These are phyloP conservation scores for Hexactinellida sp. DNA, from an alignment of 37 sponge, comb jelly and placozoan species.

Conservation along the genomic window DNA sequence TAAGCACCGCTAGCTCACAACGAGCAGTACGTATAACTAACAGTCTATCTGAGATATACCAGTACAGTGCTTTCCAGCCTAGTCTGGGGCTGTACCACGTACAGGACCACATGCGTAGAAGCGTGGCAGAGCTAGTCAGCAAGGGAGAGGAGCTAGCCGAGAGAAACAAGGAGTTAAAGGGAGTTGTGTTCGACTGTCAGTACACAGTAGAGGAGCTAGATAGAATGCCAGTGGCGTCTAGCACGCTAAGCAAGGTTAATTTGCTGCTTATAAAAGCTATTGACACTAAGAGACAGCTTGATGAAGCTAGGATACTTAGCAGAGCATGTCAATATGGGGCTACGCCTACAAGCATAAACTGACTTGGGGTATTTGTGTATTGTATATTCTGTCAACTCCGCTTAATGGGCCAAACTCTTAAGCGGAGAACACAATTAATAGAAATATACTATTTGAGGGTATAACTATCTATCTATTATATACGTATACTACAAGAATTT, in stretches of 20 bases:
- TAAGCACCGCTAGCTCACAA: background rate
- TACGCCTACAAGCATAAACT: background rate
- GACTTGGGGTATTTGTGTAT: no score
- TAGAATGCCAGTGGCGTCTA: background rate
- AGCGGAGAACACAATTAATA: no score
- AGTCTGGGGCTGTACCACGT: background rate
- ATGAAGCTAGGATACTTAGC: background rate
- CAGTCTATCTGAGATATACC: background rate
- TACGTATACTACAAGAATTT: no score
- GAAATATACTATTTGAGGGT: no score
- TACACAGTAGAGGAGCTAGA: background rate
- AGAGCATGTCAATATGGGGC: background rate
- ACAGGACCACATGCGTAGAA: background rate
- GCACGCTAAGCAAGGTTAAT: background rate
- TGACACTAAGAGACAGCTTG: background rate
- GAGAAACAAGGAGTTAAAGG: background rate
- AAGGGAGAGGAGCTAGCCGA: background rate
- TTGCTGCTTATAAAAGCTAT: background rate
- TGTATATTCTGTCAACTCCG: no score
- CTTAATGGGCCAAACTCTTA: no score
- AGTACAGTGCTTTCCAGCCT: slow-evolving; percentile 7
- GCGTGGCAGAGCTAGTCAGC: background rate
- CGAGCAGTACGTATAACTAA: background rate
- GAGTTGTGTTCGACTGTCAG: background rate
- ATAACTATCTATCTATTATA: no score